These are phyloP conservation scores for Propithecus coquereli DNA, from an alignment of 2,113 vertebrate genomes.

Conservation along the genomic window DNA sequence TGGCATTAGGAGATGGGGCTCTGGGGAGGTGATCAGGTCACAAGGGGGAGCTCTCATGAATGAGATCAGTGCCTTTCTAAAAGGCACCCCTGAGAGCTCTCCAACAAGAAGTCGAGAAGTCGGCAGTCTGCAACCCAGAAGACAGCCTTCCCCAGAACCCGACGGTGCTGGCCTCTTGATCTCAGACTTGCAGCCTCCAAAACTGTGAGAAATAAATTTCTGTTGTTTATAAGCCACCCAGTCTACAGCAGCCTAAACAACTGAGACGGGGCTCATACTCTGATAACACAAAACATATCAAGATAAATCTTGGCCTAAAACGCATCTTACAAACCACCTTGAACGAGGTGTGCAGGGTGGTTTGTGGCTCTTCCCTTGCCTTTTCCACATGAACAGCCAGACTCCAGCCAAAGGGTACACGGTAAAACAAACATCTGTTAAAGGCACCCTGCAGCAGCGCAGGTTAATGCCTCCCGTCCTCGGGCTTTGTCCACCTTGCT, in stretches of 20 bases:
- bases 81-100: too few relatives aligned
- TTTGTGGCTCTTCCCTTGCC: not conserved
- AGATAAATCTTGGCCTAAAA: not conserved
- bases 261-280: not conserved
- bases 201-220: not conserved
- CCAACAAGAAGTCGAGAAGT: not conserved
- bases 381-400: not conserved
- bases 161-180: too few relatives aligned
- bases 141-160: not conserved
- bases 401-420: not conserved
- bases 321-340: not conserved
- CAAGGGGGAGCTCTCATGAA: not conserved
- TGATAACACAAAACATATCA: not conserved
- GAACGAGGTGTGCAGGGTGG: not conserved
- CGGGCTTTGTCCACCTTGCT: not conserved
- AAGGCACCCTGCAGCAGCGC: not conserved
- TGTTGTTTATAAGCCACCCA: not conserved
- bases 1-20: not conserved
- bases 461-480: too few relatives aligned
- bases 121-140: not conserved
- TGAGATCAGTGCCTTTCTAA: not conserved
- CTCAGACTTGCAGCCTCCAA: not conserved
- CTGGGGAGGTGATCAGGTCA: not conserved
- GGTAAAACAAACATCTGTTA: not conserved
- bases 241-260: not conserved